Base-by-base conservation (phyloP, 2,888 invertebrate species). In the Polyommatus icarus region DNA sequence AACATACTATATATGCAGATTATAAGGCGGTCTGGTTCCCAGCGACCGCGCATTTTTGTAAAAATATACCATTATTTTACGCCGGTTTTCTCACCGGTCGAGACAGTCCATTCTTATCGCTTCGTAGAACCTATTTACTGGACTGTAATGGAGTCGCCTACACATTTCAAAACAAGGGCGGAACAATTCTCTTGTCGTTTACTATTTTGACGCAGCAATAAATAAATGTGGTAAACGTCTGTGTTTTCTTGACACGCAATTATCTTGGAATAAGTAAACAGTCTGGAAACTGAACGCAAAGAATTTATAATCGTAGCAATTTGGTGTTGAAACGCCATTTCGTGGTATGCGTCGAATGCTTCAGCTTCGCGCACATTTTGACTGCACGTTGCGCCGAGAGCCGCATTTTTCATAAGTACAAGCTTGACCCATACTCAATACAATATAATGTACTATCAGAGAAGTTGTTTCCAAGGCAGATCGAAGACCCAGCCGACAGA, bases 221-320 rank as follows among this genome's bases (percentile, higher is more conserved):
- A 89, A 89, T 90, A 88, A 86, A 85, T 85, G 82, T 83, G 82
- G 87, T 85, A 86, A 87, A 89, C 89, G 88, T 90, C 89, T 88
- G 85, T 85, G 86, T 87, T 88, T 86, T 84, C 85, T 88, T 85
- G 87, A 84, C 88, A 87, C 86, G 87, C 91, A 90, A 92, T 92
- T 92, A 92, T 91, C 87, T 90, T 89, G 88, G 91, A 92, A 92
- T 92, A 57, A 77, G 54, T 54, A 50, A 54, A 75, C 50, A 75
- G 29, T 1, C 18, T 40, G 15, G 29, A 4, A 67, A 32, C 29
- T 32, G 29, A 67, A 67, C 29, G 67, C 67, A 67, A 67, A 67
- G 67, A 15, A 67, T 67, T 67, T 32, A 67, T 67, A 67, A 67
- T 67, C 29, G 18, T 32, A 29, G 29, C 67, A 32, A 32, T 67